Evolutionary conservation across 2,888 invertebrate genomes (phyloP), one percentile per base, ranked within the genome.

Genomic region (Agrotis puta): DNA sequence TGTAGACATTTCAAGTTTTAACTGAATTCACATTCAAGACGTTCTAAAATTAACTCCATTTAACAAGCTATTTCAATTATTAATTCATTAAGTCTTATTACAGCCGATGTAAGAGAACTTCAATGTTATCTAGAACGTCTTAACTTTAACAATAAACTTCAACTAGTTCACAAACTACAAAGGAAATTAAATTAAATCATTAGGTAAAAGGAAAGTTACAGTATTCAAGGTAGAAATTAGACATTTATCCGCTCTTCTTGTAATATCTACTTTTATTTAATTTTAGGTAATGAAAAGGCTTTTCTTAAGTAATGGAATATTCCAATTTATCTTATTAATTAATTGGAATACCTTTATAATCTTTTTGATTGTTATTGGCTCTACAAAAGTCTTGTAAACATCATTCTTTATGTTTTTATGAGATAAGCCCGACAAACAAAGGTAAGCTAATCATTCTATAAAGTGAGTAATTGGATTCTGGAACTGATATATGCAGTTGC

Each of bases 171-270:
- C 5, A 54, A 74, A 74, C 33, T 24, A 4, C 24, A 47, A 67
- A 45, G 24, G 4, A 59, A 75, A 59, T 54, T 54, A 16, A 50
- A 61, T 73, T 45, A 61, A 20, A 48, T 53, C 24, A 48, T 48
- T 48, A 64, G 13, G 39, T 9, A 39, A 39, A 39, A 59, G 4
- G 20, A 39, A 73, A 74, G 22, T 64, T 0, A 11, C 43, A 20
- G n/a, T 13, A 33, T 43, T 2, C 2, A 11, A 43, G 53, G n/a
- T 56, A 43, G 16, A 14, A 48, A 54, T n/a, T 22, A 39, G n/a
- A 13, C 16, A 33, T 72, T 59, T 20, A 9, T 7, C 45, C 9
- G 22, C 5, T 18, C 9, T 59, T 50, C 5, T 43, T 27, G 20
- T 45, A 51, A 27, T 5, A 7, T 24, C 4, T 24, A 24, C 7